Conservation (phyloP, 2,113 vertebrate species). For the Merops nubicus region DNA sequence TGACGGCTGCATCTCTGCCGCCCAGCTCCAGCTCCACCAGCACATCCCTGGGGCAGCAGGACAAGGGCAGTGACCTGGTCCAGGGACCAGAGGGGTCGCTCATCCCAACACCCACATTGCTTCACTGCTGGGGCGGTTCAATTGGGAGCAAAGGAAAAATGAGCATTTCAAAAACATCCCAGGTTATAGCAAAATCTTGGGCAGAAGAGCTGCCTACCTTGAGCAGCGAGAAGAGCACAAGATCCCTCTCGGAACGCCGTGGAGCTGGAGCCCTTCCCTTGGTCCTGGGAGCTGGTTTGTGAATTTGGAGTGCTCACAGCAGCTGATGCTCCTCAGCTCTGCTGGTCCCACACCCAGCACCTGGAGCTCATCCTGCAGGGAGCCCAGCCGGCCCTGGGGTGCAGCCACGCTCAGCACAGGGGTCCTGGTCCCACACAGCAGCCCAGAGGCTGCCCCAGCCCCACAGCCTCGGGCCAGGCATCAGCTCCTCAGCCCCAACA, state of each 20-base stretch:
- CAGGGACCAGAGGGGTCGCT: too few species aligned
- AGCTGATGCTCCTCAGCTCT: background rate
- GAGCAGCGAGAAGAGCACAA: too few species aligned
- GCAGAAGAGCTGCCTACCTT: too few species aligned
- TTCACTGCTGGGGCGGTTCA: background rate
- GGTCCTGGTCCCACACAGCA: background rate
- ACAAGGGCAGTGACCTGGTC: background rate
- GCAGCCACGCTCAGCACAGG: too few species aligned
- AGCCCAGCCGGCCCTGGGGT: accelerated
- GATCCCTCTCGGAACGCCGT: too few species aligned
- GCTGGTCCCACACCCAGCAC: accelerated
- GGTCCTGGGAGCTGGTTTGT: background rate
- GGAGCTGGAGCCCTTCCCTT: too few species aligned
- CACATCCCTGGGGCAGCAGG: background rate
- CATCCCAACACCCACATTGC: background rate
- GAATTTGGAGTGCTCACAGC: background rate
- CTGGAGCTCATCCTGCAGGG: accelerated
- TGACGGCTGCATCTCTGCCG: too few species aligned
- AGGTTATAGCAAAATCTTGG: too few species aligned
- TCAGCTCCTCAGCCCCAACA: accelerated
- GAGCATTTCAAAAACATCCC: background rate
- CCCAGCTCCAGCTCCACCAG: background rate
- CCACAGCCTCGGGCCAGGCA: background rate
- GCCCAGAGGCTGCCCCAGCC: background rate
- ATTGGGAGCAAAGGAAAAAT: background rate